Evolutionary conservation across 2,113 vertebrate species (phyloP).

Genomic region (Podiceps cristatus): DNA sequence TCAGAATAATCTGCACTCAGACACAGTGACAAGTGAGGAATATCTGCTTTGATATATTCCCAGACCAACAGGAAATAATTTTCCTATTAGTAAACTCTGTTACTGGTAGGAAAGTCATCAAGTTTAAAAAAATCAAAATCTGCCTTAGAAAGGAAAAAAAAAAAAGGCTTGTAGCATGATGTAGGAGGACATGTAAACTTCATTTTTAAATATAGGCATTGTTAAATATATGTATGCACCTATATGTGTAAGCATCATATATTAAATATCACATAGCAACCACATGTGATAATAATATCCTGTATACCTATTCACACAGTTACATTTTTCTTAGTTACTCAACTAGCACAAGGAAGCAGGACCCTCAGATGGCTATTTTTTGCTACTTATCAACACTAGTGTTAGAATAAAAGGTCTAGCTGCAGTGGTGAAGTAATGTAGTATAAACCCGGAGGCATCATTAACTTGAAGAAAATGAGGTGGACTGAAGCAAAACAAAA

Average conservation of each 20-base stretch:
- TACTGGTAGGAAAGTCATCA: background rate
- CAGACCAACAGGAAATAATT: background rate
- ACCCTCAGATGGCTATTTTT: background rate
- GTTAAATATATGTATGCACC: background rate
- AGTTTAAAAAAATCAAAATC: background rate
- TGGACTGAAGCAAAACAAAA: background rate
- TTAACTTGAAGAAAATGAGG: background rate
- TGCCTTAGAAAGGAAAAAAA: background rate
- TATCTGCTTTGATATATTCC: background rate
- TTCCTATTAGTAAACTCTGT: background rate
- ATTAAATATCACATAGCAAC: background rate
- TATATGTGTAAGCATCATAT: background rate
- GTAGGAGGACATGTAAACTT: background rate
- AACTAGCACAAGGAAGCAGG: background rate
- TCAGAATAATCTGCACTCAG: background rate
- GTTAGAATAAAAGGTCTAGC: background rate
- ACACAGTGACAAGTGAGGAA: background rate
- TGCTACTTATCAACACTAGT: background rate
- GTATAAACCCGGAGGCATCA: rapidly evolving
- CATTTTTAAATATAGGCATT: background rate
- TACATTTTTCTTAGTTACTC: background rate
- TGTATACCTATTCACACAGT: background rate
- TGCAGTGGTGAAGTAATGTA: background rate
- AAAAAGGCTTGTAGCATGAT: background rate
- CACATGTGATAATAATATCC: background rate